phyloP scores from a whole-genome alignment of 2,888 invertebrate genomes.

The Megalurothrips usitatus region DNA sequence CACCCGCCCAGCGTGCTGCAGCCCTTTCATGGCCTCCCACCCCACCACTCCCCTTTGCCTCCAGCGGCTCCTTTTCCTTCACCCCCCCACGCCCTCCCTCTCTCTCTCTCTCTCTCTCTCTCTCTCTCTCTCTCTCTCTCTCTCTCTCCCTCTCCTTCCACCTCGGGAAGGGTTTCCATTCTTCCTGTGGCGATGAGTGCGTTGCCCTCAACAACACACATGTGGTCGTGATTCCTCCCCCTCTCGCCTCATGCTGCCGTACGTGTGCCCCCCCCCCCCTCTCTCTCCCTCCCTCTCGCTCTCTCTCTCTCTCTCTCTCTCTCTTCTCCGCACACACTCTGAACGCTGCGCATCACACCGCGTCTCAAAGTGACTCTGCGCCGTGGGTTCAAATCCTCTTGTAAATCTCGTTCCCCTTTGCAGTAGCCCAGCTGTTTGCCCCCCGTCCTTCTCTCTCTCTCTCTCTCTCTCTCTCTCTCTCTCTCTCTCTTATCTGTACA shows the following conservation, averaged over 20 bases:
- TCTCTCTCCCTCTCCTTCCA: background rate
- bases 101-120: constrained; percentile 1
- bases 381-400: too few species aligned
- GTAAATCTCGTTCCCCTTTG: too few species aligned
- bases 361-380: too few species aligned
- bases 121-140: too few species aligned
- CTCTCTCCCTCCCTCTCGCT: background rate
- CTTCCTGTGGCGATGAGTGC: constrained; percentile 13
- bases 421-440: too few species aligned
- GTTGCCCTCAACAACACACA: background rate
- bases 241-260: background rate
- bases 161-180: background rate
- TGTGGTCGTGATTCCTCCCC: background rate
- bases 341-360: too few species aligned
- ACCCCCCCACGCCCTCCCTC: background rate
- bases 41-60: background rate
- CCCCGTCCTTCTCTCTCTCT: background rate
- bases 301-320: background rate
- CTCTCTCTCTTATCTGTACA: background rate
- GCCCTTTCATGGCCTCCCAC: background rate
- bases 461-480: constrained; percentile 11
- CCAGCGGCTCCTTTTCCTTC: background rate
- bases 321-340: background rate
- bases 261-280: background rate
- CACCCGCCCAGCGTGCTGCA: background rate